A percentile compares a stretch with the other conserved stretches of the same genome.
phyloP scores from a whole-genome alignment of 92 coral and sea anemone genomes.

The Pocillopora meandrina region DNA sequence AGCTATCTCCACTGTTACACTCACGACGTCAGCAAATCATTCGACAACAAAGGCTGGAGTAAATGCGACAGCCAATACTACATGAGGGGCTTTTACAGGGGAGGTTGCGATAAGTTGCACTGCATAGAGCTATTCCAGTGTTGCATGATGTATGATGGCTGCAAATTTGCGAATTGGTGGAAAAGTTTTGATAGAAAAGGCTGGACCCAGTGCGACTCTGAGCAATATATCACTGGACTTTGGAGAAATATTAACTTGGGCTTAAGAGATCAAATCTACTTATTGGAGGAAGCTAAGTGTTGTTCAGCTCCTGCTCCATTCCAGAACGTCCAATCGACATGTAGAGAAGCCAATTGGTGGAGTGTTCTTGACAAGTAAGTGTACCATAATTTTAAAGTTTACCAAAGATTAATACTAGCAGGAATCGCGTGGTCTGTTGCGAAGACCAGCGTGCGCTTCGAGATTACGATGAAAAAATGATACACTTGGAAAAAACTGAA shows the following conservation, averaged over 20 bases:
- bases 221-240: conserved; percentile 52
- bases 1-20: conserved; percentile 46
- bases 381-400: not conserved
- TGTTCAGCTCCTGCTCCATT: conserved; percentile 49
- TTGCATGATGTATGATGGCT: conserved; percentile 62
- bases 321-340: conserved; percentile 40
- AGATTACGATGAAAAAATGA: too few species aligned
- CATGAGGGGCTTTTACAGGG: conserved; percentile 59
- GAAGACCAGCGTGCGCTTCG: too few species aligned
- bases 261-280: conserved; percentile 5
- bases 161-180: conserved; percentile 51
- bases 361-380: conserved; percentile 38
- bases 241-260: conserved; percentile 29
- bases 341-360: conserved; percentile 55
- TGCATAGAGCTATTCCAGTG: conserved; percentile 64
- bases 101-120: conserved; percentile 51
- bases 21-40: conserved; percentile 40
- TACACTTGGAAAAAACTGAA: too few species aligned
- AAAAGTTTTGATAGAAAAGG: conserved; percentile 50
- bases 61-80: conserved; percentile 57
- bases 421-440: too few species aligned
- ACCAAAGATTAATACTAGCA: too few species aligned
- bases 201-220: conserved; percentile 34
- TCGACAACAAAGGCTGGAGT: conserved; percentile 71
- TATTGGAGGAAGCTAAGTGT: conserved; percentile 56